phyloP scores from a whole-genome alignment of 1,140 invertebrate genomes.

The Oscheius sp. region DNA sequence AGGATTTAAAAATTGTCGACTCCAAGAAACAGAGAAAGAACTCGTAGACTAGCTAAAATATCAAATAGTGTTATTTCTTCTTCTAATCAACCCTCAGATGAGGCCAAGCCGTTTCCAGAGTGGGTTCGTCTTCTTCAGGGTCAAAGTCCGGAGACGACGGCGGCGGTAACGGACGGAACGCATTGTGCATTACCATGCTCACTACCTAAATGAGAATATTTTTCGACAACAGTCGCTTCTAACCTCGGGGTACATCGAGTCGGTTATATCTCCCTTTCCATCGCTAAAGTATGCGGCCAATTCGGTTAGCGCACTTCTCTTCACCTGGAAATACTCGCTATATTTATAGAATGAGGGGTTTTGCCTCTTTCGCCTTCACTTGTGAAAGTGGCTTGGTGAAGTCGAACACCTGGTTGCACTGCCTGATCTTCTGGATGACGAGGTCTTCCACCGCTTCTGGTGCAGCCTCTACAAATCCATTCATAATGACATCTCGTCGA shows the following conservation, averaged over 20 bases:
- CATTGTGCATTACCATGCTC: slow-evolving; percentile 60
- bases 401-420: slow-evolving; percentile 67
- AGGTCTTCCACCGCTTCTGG: no score
- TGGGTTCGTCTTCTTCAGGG: slow-evolving; percentile 60
- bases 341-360: slow-evolving; percentile 80
- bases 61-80: slow-evolving; percentile 66
- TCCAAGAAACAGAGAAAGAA: slow-evolving; percentile 59
- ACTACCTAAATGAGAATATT: slow-evolving; percentile 34
- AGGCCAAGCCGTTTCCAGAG: slow-evolving; percentile 59
- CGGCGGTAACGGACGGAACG: slow-evolving; percentile 59
- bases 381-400: slow-evolving; percentile 63
- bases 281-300: slow-evolving; percentile 60
- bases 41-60: slow-evolving; percentile 56
- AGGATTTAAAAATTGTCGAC: slow-evolving; percentile 58
- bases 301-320: slow-evolving; percentile 62
- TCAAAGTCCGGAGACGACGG: slow-evolving; percentile 67
- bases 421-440: slow-evolving; percentile 66
- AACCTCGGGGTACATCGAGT: no score
- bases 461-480: no score
- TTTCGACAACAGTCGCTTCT: slow-evolving; percentile 63
- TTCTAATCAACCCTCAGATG: slow-evolving; percentile 50
- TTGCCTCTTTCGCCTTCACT: slow-evolving; percentile 67
- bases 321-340: slow-evolving; percentile 93
- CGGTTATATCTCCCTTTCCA: no score
- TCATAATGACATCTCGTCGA: no score